phyloP scores from a whole-genome alignment of 2,888 invertebrate species.

The Andrena camellia region DNA sequence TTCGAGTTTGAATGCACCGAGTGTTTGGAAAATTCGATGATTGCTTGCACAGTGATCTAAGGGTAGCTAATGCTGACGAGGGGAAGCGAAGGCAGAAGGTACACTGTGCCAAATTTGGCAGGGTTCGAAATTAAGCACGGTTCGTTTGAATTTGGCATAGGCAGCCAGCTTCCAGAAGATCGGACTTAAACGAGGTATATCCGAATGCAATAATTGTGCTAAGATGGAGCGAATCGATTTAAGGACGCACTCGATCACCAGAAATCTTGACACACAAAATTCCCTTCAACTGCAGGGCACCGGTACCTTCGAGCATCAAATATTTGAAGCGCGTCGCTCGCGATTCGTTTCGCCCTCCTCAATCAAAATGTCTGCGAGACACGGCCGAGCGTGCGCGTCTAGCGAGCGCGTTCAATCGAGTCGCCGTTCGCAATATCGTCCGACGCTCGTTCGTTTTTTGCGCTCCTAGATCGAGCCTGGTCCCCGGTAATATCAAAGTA shows the following conservation, averaged over 20 bases:
- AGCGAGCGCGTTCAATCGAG: neutral
- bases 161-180: constrained; percentile 37
- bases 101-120: constrained; percentile 59
- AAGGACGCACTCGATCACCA: neutral
- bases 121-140: constrained; percentile 54
- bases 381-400: neutral
- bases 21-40: neutral
- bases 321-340: neutral
- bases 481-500: constrained; percentile 14
- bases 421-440: constrained; percentile 10
- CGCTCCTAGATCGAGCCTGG: neutral
- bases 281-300: neutral
- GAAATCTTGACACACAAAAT: neutral
- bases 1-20: neutral
- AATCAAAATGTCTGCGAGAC: neutral
- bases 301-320: neutral
- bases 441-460: neutral
- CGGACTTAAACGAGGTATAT: neutral
- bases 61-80: constrained; percentile 28
- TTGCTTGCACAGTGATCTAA: constrained; percentile 31
- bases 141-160: constrained; percentile 65
- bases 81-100: constrained; percentile 37
- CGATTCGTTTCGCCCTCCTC: neutral
- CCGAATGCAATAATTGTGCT: constrained; percentile 8
- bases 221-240: constrained; percentile 1